Base-by-base conservation (phyloP, 2,113 vertebrate species). In the Danionella cerebrum region DNA sequence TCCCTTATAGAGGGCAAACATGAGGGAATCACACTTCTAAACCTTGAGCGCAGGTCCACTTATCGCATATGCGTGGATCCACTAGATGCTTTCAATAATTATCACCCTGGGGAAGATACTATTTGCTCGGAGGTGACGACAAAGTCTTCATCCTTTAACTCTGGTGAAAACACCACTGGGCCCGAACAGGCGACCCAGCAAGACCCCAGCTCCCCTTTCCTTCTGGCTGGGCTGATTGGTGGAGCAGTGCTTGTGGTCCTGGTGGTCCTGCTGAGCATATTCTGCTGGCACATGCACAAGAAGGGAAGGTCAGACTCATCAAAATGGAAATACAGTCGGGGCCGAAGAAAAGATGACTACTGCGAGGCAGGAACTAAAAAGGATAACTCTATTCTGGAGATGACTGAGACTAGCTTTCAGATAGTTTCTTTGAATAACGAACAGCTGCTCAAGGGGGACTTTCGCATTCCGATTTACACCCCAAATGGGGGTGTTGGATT, bases 381-480 rank as follows among this genome's bases (percentile, higher is more conserved):
- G 78, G 94, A 97, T 86, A 94, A 94, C 80, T 95, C 94, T 77
- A 95, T 97, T 83, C 85, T 97, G 84, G 94, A 97, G 89, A 97
- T 97, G 93, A 97, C 94, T 39, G 94, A 97, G 87, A 94, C 92
- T 71, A 94, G 92, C 83, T 97, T 96, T 87, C 94, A 96, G 87
- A 92, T 96, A 73, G 93, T 94, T 84, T 94, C 94, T 79, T 90
- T 97, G 88, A 96, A 96, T 88, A 96, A 97, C 21, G 93, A 97
- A 85, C 93, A 97, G 72, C 90, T 97, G 88, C 91, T 97, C 85
- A 97, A 96, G 91, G 93, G 93, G 90, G 93, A 94, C 85, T 95
- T 93, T 84, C 88, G 81, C 86, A 91, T 97, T 88, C 94, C 93
- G 77, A 92, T 96, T 88, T 97, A 95, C 86, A 91, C 93, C 84